phyloP scores from a whole-genome alignment of 1,140 invertebrate genomes.

The Philotrypesis tridentata region DNA sequence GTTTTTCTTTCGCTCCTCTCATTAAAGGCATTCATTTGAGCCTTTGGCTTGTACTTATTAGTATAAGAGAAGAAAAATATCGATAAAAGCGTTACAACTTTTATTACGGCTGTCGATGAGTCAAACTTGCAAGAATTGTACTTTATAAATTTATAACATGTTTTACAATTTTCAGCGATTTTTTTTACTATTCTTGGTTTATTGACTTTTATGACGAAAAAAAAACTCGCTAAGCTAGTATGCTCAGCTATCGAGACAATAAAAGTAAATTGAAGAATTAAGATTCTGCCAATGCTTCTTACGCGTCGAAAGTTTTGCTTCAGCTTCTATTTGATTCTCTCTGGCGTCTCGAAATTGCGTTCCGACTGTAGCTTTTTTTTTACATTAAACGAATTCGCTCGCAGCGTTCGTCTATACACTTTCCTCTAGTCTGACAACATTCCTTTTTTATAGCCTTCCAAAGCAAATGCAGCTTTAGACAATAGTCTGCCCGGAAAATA shows the following conservation, averaged over 20 bases:
- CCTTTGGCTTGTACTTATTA: not conserved
- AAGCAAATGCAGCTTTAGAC: not conserved
- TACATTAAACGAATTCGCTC: not conserved
- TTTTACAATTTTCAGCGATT: too few species aligned
- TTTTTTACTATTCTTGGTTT: too few species aligned
- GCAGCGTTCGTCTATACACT: not conserved
- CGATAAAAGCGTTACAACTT: too few species aligned
- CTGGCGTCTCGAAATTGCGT: not conserved
- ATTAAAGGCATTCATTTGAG: not conserved
- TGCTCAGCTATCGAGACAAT: not conserved
- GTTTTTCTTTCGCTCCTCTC: conserved; percentile 30
- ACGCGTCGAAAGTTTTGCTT: not conserved
- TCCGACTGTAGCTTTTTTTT: not conserved
- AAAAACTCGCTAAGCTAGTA: not conserved
- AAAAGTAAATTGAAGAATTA: not conserved
- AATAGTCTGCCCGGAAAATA: not conserved
- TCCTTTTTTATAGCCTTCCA: not conserved
- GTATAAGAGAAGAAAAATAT: too few species aligned
- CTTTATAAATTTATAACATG: not conserved
- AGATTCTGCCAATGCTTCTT: not conserved
- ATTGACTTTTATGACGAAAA: too few species aligned
- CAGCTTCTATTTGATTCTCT: not conserved
- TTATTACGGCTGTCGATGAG: too few species aligned
- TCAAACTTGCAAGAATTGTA: too few species aligned
- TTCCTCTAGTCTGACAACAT: not conserved